Base-by-base conservation (phyloP, 2,888 invertebrate genomes). In the Malthinus seriepunctatus region DNA sequence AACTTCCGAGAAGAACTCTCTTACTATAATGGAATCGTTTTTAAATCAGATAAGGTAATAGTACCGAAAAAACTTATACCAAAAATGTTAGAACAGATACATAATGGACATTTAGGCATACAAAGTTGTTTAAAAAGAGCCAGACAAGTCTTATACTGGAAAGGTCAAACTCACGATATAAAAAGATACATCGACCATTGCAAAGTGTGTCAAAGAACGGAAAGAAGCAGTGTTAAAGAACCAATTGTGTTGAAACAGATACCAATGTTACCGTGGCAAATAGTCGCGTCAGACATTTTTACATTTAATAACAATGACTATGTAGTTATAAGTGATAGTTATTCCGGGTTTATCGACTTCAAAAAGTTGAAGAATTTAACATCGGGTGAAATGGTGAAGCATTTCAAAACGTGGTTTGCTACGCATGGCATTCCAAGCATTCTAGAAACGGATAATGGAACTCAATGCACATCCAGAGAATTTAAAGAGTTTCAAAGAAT, bases 71-170 rank as follows among this genome's bases (percentile, higher is more conserved):
- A 11, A 37, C 54, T 50, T 9, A 38, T 34, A 32, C 15, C 38
- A n/a, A 8, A 39, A 32, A 47, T 52, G 45, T 32, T 52, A 32
- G 14, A 57, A 47, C n/a, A 34, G 10, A 52, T 58, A 37, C 38
- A 58, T 58, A 11, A 32, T 23, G 53, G 52, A 15, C 58, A 53
- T 53, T 10, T 53, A 51, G 39, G 39, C 39, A 39, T 39, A 12
- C 39, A 39, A 7, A 39, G 39, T 14, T 39, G 39, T 11, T 14
- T 39, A 39, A 39, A 14, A 39, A 14, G 39, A 39, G 6, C 12
- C 39, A 39, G 39, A 39, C 39, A 39, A 39, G 12, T 39, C 39
- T 10, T 39, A 14, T 39, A 39, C 14, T 39, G 39, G 39, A 39
- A 7, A 39, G 14, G 14, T 14, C 39, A 39, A 2, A 8, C 2